Conservation (phyloP, 1,140 invertebrate genomes). For the Probaryconus sp. region DNA sequence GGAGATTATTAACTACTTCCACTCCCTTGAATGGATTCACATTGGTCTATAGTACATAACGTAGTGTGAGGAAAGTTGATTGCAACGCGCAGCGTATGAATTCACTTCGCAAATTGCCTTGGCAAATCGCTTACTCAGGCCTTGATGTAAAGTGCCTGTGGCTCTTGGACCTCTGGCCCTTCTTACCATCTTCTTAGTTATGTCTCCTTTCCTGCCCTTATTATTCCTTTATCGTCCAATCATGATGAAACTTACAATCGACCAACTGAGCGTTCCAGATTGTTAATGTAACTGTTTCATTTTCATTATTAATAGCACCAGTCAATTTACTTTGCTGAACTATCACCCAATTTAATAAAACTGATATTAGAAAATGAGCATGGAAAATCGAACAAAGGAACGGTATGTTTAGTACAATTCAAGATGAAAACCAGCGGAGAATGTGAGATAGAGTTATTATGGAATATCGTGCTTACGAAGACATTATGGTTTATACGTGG, state of each 20-base stretch:
- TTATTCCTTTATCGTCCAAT: slow-evolving; percentile 35
- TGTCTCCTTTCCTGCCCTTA: slow-evolving; percentile 36
- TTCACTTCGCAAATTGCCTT: slow-evolving; percentile 61
- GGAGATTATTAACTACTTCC: slow-evolving; percentile 51
- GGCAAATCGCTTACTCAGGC: slow-evolving; percentile 58
- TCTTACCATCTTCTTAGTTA: slow-evolving; percentile 44
- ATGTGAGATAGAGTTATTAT: slow-evolving; percentile 55
- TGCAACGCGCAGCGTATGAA: slow-evolving; percentile 48
- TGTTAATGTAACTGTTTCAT: slow-evolving; percentile 1
- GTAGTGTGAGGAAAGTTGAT: slow-evolving; percentile 52
- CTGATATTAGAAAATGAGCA: slow-evolving; percentile 23
- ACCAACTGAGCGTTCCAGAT: no score
- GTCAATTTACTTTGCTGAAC: not conserved
- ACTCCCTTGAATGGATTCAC: slow-evolving; percentile 49
- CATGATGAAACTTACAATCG: slow-evolving; percentile 11
- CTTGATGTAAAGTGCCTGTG: slow-evolving; percentile 50
- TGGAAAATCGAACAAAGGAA: slow-evolving; percentile 26
- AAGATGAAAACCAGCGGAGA: slow-evolving; percentile 65
- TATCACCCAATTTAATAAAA: slow-evolving; percentile 17
- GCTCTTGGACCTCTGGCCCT: slow-evolving; percentile 41
- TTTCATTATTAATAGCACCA: not conserved
- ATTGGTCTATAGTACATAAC: slow-evolving; percentile 48
- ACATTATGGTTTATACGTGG: slow-evolving; percentile 53
- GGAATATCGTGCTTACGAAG: slow-evolving; percentile 52
- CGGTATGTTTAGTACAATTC: slow-evolving; percentile 57